Evolutionary conservation across 2,113 vertebrate genomes (phyloP).

Genomic region (Pelmatolapia mariae): DNA sequence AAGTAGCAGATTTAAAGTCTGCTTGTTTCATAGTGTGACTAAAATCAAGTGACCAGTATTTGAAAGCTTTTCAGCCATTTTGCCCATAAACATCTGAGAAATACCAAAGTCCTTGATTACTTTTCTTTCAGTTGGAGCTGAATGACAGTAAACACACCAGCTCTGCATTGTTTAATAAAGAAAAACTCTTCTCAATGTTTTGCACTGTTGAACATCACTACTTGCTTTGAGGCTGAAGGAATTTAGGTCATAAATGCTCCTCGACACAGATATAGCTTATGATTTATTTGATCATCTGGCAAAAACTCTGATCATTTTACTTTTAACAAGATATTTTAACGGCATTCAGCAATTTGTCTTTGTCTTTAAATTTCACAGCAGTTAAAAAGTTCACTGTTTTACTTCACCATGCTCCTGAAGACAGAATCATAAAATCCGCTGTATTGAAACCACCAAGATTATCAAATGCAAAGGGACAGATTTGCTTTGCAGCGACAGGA

Average conservation of each 20-base stretch:
- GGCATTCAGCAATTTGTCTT: neutral
- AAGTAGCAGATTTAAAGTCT: neutral
- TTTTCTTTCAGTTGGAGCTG: neutral
- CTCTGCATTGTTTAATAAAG: neutral
- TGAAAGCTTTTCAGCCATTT: neutral
- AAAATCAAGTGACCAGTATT: neutral
- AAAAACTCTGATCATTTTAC: neutral
- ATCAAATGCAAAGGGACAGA: neutral
- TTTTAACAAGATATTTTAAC: neutral
- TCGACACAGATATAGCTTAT: neutral
- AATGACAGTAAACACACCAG: neutral
- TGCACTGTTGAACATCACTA: neutral
- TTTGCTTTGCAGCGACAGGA: neutral
- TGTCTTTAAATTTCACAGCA: neutral
- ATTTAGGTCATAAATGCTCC: neutral
- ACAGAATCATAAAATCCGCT: neutral
- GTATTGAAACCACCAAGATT: neutral
- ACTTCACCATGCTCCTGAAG: neutral
- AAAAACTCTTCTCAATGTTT: neutral
- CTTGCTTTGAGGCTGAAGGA: neutral
- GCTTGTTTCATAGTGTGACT: neutral
- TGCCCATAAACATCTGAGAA: neutral
- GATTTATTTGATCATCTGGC: neutral
- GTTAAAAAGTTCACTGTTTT: neutral
- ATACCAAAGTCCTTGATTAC: neutral